Evolutionary conservation across 1,140 invertebrate species (phyloP).

Genomic region (Cherax destructor): DNA sequence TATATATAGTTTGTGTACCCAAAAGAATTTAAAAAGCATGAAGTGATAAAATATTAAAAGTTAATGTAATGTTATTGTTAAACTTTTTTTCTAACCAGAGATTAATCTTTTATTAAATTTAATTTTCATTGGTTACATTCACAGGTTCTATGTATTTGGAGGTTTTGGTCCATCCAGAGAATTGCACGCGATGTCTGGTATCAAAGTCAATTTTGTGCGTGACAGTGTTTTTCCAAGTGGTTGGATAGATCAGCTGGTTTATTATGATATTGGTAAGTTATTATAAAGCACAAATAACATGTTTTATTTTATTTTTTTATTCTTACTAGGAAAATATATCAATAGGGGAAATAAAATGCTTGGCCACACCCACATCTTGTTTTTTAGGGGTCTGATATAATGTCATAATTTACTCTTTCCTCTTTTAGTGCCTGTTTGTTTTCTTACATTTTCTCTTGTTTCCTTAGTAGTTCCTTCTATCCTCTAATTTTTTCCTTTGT

Average conservation of each 20-base stretch:
- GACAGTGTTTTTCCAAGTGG: conserved; percentile 36
- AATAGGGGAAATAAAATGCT: too few species aligned
- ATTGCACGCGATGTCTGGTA: conserved; percentile 13
- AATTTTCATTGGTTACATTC: background rate
- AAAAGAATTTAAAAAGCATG: background rate
- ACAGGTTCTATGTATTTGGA: conserved; percentile 57
- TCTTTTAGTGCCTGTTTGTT: too few species aligned
- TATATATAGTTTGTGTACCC: too few species aligned
- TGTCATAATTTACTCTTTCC: too few species aligned
- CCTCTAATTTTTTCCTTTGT: too few species aligned
- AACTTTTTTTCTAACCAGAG: background rate
- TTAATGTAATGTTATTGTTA: background rate
- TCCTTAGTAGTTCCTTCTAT: too few species aligned
- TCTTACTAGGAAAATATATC: too few species aligned
- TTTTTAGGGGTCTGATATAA: too few species aligned
- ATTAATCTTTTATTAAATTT: background rate
- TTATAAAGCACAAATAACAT: background rate
- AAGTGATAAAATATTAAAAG: background rate
- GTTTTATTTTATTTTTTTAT: too few species aligned
- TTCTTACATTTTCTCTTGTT: too few species aligned
- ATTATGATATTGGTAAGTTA: conserved; percentile 58
- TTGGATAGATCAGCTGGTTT: conserved; percentile 60
- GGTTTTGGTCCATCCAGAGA: conserved; percentile 50
- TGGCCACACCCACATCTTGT: too few species aligned
- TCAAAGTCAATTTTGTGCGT: conserved; percentile 38